Evolutionary conservation across 2,888 invertebrate species (phyloP), one percentile per base, ranked within the genome.

Genomic region (Theristus sp.): DNA sequence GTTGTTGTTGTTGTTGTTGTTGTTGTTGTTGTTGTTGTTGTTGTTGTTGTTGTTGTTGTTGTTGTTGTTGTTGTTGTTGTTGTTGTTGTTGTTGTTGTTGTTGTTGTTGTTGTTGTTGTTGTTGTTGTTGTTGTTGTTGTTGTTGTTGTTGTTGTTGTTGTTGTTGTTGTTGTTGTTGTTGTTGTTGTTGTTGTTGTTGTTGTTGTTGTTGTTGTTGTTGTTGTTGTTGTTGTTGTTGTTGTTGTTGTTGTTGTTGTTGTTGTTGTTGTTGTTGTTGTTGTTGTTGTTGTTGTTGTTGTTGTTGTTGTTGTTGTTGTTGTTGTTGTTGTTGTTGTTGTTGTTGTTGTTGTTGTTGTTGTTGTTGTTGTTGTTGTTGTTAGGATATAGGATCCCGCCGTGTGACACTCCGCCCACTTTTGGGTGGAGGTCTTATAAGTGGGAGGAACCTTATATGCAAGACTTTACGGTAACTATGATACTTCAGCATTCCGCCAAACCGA

Each of bases 21-120:
- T 54, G 54, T 54, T 54, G 27, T 54, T 54, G 27, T 27, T 54
- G 27, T 54, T 54, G 27, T 54, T 54, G 27, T 54, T 54, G 27
- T 54, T 54, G 27, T 54, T 54, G 27, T 54, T 54, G 54, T 54
- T 54, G 54, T 54, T 54, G 54, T 54, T 54, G 54, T 54, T 54
- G 54, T 54, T 54, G 54, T 54, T 54, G 54, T 54, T 54, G 54
- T 54, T 54, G 54, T 54, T 54, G 54, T 54, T 54, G 27, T 27
- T 54, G 54, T 54, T 54, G 54, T 54, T 54, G 54, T 54, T 54
- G 54, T 54, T 54, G 54, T 54, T 54, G 54, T 54, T 38, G 38
- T 38, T 38, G 38, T 38, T 38, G 38, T 38, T 38, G 38, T 38
- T 38, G 38, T 38, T 38, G 38, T 38, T 10, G 38, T 38, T 38